Evolutionary conservation across 1,140 invertebrate species (phyloP).

Genomic region (Platorchestia sp.): DNA sequence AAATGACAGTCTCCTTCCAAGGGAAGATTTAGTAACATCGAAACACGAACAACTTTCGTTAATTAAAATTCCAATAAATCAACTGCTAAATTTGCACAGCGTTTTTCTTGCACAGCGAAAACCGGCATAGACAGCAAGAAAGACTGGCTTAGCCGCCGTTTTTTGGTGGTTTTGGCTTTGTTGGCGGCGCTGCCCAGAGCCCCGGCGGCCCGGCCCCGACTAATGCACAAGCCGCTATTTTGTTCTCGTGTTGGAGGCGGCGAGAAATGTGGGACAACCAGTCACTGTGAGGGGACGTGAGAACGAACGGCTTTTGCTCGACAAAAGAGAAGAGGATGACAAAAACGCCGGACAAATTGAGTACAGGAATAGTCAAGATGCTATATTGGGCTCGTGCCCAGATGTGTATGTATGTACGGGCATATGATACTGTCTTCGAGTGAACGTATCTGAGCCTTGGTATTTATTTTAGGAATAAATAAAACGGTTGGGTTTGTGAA

Average conservation of each 20-base stretch:
- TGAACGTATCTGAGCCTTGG: background rate
- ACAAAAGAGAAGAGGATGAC: background rate
- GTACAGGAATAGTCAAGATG: background rate
- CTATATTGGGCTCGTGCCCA: background rate
- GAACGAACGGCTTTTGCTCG: background rate
- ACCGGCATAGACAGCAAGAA: background rate
- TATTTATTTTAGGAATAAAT: background rate
- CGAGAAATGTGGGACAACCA: background rate
- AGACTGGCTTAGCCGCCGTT: background rate
- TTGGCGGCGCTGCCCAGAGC: background rate
- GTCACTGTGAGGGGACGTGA: background rate
- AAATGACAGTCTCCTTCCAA: background rate
- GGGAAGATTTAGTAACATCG: background rate
- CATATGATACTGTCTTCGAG: background rate
- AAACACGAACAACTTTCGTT: background rate
- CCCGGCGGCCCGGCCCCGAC: too few relatives aligned
- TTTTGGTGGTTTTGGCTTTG: background rate
- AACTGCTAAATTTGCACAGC: background rate
- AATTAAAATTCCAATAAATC: background rate
- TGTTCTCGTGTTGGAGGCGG: background rate
- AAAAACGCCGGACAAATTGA: background rate
- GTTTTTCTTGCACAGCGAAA: background rate
- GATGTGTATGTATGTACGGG: background rate
- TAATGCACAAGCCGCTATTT: background rate
- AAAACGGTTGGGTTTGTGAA: background rate